Base-by-base conservation (phyloP, 2,113 vertebrate species). In the Pachypanchax playfairii region DNA sequence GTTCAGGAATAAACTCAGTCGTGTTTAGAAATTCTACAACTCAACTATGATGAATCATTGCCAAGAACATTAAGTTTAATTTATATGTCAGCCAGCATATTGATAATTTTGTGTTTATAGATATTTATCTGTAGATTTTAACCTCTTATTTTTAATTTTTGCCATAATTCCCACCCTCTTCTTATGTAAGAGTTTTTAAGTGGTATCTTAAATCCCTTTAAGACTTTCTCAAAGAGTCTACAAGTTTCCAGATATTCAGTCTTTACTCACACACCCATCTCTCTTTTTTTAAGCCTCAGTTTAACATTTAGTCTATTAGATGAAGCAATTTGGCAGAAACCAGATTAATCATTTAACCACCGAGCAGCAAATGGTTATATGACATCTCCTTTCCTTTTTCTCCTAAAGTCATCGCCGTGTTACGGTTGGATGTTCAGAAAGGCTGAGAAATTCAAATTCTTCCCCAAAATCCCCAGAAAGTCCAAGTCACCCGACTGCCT, bases 381-480 rank as follows among this genome's bases (percentile, higher is more conserved):
- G 2, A 58, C 39, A 55, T 65, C 56, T 65, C 48, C 51, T 47
- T 49, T 26, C n/a, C 13, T 67, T 42, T 62, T 36, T 47, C 26
- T 44, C 39, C 17, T 53, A 47, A 75, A 78, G 65, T 75, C 66
- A 53, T 67, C 78, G 47, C 63, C 42, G 50, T 63, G 73, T 60
- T 56, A 69, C 9, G 56, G 61, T 60, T 4, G 61, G 59, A 62
- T 35, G 53, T 79, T 70, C 52, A 84, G 83, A 73, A 58, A 74
- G 71, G 44, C 82, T 65, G 84, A 84, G 67, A 89, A 88, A 82
- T 82, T 85, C 70, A 61, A 89, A 86, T 85, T 75, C 66, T 65
- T 73, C 55, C 29, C 29, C 33, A 89, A 88, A 35, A 90, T 91
- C 89, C 88, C 21, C 43, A 44, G 56, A 70, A 46, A 48, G 51